Evolutionary conservation across 2,113 vertebrate species (phyloP), one percentile per base, ranked within the genome.

Genomic region (Ranitomeya imitator): DNA sequence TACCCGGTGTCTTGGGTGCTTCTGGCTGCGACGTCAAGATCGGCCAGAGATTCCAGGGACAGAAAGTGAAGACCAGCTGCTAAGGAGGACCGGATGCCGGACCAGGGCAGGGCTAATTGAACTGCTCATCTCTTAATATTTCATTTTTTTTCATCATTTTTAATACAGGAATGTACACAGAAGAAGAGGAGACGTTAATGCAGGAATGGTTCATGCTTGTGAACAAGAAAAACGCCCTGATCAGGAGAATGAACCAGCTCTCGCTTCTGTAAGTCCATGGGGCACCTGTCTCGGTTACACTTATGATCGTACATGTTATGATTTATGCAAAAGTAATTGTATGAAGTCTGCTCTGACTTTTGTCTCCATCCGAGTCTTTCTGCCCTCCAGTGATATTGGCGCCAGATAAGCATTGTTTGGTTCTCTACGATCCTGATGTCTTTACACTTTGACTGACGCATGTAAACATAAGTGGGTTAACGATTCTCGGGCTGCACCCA

Each of bases 141-240:
- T 85, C 81, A 90, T 1, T 18, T 73, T 52, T 71, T 86, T 45
- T 45, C 37, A 45, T 45, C 37, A 45, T 45, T 45, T 91, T 5
- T n/a, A 63, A 91, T 94, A n/a, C 90, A 99, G 98, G 98, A 86
- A 97, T 97, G 92, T 99, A 99, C 92, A 98, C 97, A 19, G 98
- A 99, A 92, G 98, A 99, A 92, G 98, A 99, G 92, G 98, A 99
- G 93, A 93, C 97, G 88, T 97, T 99, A 98, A 99, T 99, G 98
- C 98, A 99, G 93, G 98, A 99, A 91, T 99, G 98, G 98, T 99
- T 99, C 95, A 98, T 96, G 95, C 92, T 99, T 94, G 98, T 99
- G 91, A 99, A 99, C 92, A 99, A 99, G 96, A 99, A 99, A 96
- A 99, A 99, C 85, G 98, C 98, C 73, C 96, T 99, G 91, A 99